phyloP scores from a whole-genome alignment of 2,888 invertebrate genomes.

The Dicyrtomina minuta region DNA sequence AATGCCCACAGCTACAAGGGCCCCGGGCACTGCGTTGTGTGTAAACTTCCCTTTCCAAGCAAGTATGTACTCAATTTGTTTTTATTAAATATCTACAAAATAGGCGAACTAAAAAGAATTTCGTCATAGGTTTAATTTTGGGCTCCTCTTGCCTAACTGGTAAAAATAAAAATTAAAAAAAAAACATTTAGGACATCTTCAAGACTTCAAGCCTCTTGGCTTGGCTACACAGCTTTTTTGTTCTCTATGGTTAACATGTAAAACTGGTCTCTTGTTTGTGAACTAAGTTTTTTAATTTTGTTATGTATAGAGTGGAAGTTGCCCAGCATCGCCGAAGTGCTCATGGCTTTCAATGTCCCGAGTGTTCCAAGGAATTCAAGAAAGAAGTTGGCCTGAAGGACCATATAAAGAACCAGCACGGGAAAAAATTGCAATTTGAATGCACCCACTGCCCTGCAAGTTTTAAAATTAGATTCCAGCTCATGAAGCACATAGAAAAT shows the following conservation, averaged over 20 bases:
- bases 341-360: slow-evolving; percentile 13
- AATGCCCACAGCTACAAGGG: background rate
- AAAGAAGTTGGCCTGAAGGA: background rate
- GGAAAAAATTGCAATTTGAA: background rate
- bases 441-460: background rate
- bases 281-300: too few relatives aligned
- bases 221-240: too few relatives aligned
- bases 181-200: too few relatives aligned
- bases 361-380: background rate
- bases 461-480: background rate
- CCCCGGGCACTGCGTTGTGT: slow-evolving; percentile 12
- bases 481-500: background rate
- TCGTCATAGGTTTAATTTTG: too few relatives aligned
- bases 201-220: too few relatives aligned
- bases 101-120: too few relatives aligned
- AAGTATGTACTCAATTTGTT: too few relatives aligned
- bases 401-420: background rate
- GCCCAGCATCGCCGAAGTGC: background rate
- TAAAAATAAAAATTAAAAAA: too few relatives aligned
- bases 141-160: too few relatives aligned
- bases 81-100: too few relatives aligned
- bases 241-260: too few relatives aligned
- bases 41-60: slow-evolving; percentile 16
- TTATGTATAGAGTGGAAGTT: background rate
- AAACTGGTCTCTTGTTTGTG: too few relatives aligned